Conservation (phyloP, 2,113 vertebrate species). For the Neogobius melanostomus region DNA sequence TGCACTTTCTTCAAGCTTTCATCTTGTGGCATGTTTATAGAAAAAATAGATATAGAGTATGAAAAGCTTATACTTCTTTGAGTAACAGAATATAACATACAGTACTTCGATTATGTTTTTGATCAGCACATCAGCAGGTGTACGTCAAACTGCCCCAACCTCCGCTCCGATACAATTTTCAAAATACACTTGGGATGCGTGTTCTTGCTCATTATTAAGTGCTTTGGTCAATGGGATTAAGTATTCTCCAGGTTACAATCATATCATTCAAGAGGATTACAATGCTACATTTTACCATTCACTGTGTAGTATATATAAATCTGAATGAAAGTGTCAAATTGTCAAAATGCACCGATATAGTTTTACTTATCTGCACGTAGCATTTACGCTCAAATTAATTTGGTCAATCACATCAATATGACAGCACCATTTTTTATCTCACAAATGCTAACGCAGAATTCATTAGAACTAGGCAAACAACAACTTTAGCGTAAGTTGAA, state of each 20-base stretch:
- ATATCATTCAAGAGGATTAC: conserved; percentile 69
- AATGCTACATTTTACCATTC: conserved; percentile 73
- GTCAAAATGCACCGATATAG: conserved; percentile 52
- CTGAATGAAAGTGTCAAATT: conserved; percentile 45
- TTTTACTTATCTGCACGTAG: conserved; percentile 65
- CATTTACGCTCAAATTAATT: conserved; percentile 48
- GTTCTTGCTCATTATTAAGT: conserved; percentile 70
- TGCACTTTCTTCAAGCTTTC: conserved; percentile 77
- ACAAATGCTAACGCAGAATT: conserved; percentile 40
- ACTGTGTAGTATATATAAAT: conserved; percentile 64
- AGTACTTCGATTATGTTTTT: conserved; percentile 79
- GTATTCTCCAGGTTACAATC: conserved; percentile 62
- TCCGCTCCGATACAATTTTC: conserved; percentile 59
- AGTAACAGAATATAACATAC: conserved; percentile 80
- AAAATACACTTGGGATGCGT: conserved; percentile 63
- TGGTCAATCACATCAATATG: conserved; percentile 53
- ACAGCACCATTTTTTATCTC: conserved; percentile 41
- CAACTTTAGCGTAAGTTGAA: conserved; percentile 25
- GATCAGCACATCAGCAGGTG: conserved; percentile 77
- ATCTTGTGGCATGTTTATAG: conserved; percentile 75
- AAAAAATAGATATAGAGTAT: conserved; percentile 80
- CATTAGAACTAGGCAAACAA: conserved; percentile 27
- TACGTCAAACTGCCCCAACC: conserved; percentile 63
- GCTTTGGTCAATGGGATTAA: conserved; percentile 73
- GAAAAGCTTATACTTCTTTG: conserved; percentile 80